These are phyloP conservation scores for Ceratosolen fusciceps DNA, from an alignment of 1,140 invertebrate genomes.

Conservation along the genomic window DNA sequence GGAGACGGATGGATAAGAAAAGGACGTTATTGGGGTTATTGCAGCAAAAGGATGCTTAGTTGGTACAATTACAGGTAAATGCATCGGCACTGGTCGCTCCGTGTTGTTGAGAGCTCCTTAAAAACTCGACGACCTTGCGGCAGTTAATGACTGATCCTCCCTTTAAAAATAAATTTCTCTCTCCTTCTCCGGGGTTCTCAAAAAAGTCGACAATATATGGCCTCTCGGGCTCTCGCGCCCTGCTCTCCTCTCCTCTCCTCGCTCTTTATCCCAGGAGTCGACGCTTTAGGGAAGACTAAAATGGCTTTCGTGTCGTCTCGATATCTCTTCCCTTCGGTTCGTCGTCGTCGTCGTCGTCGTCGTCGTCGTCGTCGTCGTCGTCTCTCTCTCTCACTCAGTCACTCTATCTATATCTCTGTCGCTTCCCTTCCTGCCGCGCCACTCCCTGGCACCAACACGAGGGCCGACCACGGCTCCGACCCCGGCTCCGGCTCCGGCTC, in stretches of 20 bases:
- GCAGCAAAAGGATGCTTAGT: background rate
- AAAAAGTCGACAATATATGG: conserved; percentile 44
- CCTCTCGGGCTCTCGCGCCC: conserved; percentile 40
- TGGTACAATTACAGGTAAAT: background rate
- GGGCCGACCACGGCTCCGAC: too few relatives aligned
- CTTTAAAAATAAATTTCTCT: conserved; percentile 38
- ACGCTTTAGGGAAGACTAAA: conserved; percentile 50
- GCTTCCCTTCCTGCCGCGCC: background rate
- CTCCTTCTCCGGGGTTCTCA: conserved; percentile 12
- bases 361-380: background rate
- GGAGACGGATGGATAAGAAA: too few relatives aligned
- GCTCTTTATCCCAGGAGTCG: conserved; percentile 36
- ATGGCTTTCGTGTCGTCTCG: conserved; percentile 50
- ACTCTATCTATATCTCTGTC: background rate
- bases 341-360: too few relatives aligned
- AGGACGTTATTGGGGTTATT: too few relatives aligned
- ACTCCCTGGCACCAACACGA: too few relatives aligned
- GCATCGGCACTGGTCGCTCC: background rate
- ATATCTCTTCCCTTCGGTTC: conserved; percentile 48
- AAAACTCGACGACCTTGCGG: conserved; percentile 27
- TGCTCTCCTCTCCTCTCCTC: conserved; percentile 38
- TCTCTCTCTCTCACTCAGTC: background rate
- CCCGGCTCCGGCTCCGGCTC: background rate
- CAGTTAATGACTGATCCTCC: conserved; percentile 26
- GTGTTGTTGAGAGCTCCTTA: background rate